Base-by-base conservation (phyloP, 2,113 vertebrate genomes). In the Amphilophus citrinellus region DNA sequence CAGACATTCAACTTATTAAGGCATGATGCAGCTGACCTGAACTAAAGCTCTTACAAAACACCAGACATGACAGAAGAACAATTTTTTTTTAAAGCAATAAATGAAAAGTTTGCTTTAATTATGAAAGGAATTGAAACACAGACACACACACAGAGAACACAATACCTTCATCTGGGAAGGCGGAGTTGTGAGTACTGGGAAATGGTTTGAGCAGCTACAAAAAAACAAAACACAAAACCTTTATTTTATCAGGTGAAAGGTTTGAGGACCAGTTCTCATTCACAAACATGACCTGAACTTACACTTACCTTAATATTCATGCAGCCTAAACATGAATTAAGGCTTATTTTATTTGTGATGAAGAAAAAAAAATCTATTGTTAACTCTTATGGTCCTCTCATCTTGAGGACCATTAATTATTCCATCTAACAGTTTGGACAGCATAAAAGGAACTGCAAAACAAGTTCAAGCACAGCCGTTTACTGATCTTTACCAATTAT, bases 161-260 rank as follows among this genome's bases (percentile, higher is more conserved):
- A n/a, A 18, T 92, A 94, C 94, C 92, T 91, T 89, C 80, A 58
- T 87, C 58, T 57, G 62, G 59, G 84, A 79, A 85, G 30, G 50
- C 53, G 50, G 42, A 27, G 35, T 57, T 9, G 13, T 59, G 56
- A 30, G 39, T n/a, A 13, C 61, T 73, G 75, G 87, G 30, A 68
- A 65, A 81, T 2, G 10, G 20, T 66, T 78, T 77, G 58, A 42
- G 20, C 35, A 65, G 77, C 91, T 90, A 44, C 8, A 77, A 27
- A 80, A 85, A 77, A 84, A 32, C 30, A 79, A 86, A 71, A 86
- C 65, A 83, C 1, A 61, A 82, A 1, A 73, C 27, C 27, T 27
- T 27, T 27, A 27, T 27, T 27, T 27, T 27, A 27, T 3, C 27
- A 27, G 27, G 27, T 27, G 27, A 27, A 27, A 27, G 27, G 27